Evolutionary conservation across 1,140 invertebrate species (phyloP).

Genomic region (Tetragnatha versicolor): DNA sequence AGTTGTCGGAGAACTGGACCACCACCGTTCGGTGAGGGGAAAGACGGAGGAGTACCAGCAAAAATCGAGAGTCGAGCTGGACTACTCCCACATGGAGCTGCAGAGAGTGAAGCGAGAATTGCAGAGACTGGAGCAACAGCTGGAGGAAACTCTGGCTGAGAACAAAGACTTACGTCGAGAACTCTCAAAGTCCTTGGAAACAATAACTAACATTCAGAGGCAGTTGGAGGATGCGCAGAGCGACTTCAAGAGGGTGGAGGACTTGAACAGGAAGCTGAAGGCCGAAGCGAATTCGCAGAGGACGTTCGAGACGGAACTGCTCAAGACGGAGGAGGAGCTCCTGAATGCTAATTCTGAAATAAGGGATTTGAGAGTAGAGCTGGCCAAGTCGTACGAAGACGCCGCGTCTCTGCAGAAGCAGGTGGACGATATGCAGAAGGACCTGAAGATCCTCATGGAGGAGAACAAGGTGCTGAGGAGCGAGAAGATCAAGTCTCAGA

Average conservation of each 20-base stretch:
- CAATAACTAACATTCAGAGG: slow-evolving; percentile 57
- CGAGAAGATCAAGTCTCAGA: slow-evolving; percentile 44
- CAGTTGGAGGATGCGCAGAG: slow-evolving; percentile 57
- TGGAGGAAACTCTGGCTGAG: slow-evolving; percentile 67
- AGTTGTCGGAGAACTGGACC: slow-evolving; percentile 71
- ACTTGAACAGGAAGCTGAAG: slow-evolving; percentile 40
- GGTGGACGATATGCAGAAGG: slow-evolving; percentile 56
- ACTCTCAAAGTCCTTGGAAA: slow-evolving; percentile 59
- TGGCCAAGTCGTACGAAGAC: slow-evolving; percentile 59
- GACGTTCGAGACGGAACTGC: slow-evolving; percentile 53
- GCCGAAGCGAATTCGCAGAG: slow-evolving; percentile 45
- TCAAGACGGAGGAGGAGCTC: slow-evolving; percentile 48
- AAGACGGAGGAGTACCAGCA: slow-evolving; percentile 62
- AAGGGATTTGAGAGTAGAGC: slow-evolving; percentile 57
- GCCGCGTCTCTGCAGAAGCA: slow-evolving; percentile 57
- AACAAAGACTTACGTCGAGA: slow-evolving; percentile 60
- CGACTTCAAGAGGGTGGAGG: slow-evolving; percentile 45
- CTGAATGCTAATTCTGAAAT: slow-evolving; percentile 53
- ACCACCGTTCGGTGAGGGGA: slow-evolving; percentile 63
- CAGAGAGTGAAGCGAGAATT: slow-evolving; percentile 72
- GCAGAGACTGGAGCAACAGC: slow-evolving; percentile 76
- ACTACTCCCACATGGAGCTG: slow-evolving; percentile 66
- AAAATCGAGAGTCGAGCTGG: slow-evolving; percentile 75
- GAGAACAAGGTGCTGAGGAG: slow-evolving; percentile 46
- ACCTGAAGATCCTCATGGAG: slow-evolving; percentile 38